Base-by-base conservation (phyloP, 2,113 vertebrate species). In the Myiopsitta monachus region DNA sequence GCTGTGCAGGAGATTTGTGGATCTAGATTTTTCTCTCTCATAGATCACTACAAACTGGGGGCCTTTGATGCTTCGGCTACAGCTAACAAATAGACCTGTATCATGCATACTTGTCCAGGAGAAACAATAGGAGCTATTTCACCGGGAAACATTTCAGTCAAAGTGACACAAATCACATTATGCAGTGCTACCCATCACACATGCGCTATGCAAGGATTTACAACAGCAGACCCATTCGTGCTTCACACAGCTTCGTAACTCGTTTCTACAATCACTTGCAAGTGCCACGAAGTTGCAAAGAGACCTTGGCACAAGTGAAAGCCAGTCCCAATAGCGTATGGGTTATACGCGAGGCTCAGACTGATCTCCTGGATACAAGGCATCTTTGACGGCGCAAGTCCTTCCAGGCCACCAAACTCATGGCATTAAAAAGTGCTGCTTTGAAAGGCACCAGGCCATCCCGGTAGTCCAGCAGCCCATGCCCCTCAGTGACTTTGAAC, bases 171-270 rank as follows among this genome's bases (percentile, higher is more conserved):
- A 44, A 74, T 5, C 11, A 24, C 62, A 6, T 30, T 17, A 9
- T 31, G 36, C 27, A 30, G 15, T 19, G 66, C 11, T 23, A 47
- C 47, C 12, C 26, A 24, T 28, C 54, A 41, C 59, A 10, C 44
- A 5, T 0, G 3, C 7, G 18, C 68, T 49, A 8, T 9, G 39
- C 7, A 14, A 43, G 33, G 27, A 54, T 5, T 2, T 5, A 36
- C 43, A n/a, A 7, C 1, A 63, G n/a, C 64, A 67, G 7, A 14
- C 8, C 36, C 51, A 5, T 17, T 14, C 13, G 14, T 38, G 51
- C 73, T 38, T 49, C 44, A 16, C 41, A 11, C 18, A 41, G 11
- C 33, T 63, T 33, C 61, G 18, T 14, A 46, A 8, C n/a, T 39
- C 6, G 30, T 10, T 81, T 38, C 10, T 1, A 63, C 44, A 44